Base-by-base conservation (phyloP, 2,888 invertebrate genomes). In the Drosophila kambysellisi region DNA sequence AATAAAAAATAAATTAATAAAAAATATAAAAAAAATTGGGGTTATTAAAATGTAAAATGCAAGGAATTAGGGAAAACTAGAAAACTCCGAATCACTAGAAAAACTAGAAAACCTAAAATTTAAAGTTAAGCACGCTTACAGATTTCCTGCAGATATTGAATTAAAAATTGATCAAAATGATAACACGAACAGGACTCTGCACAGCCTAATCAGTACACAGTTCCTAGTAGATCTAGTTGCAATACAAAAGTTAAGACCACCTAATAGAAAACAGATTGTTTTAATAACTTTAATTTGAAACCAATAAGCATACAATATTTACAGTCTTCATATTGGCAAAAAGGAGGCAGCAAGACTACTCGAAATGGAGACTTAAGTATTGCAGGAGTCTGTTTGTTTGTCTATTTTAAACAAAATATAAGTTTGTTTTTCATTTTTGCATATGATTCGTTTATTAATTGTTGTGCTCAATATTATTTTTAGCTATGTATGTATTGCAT, bases 341-440 rank as follows among this genome's bases (percentile, higher is more conserved):
- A 43, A 20, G 2, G 11, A 11, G 11, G 9, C n/a, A n/a, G n/a
- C 9, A n/a, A 39, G 17, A 9, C 8, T 35, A 35, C 1, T 25
- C 25, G 25, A n/a, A 41, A 0, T n/a, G n/a, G 2, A n/a, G n/a
- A 4, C 4, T 41, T n/a, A 39, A n/a, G 4, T 39, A 9, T 17
- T 39, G n/a, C 9, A 41, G 4, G 0, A 0, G 9, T n/a, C n/a
- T n/a, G 0, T n/a, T n/a, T n/a, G 9, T 41, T 20, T 43, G 5
- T 20, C 2, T n/a, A 20, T 20, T 20, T 43, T 2, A 43, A 5
- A 9, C 20, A 20, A 0, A 5, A 1, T 1, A 43, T 5, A 2
- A 4, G 4, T n/a, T n/a, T n/a, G 4, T n/a, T n/a, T n/a, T n/a
- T 0, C 0, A 9, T 41, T n/a, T 9, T 7, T 5, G 4, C 11